Percentiles rank a stretch among this genome's conserved stretches.
These are phyloP conservation scores for Bergia sp. DNA, from an alignment of 92 coral and sea anemone species.

Conservation along the genomic window DNA sequence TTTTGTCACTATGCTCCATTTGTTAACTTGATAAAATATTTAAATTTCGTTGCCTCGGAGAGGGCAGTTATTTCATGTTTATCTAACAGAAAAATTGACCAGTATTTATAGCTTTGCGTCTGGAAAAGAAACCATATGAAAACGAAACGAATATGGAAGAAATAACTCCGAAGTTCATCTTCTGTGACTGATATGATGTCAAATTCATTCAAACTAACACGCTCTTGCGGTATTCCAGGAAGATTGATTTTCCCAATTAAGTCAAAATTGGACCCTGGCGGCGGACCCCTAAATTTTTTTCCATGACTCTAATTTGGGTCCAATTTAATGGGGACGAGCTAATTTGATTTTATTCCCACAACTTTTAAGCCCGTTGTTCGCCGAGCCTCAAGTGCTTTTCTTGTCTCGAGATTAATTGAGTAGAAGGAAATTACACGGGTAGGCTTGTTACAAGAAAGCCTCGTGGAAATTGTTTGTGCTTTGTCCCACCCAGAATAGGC, in stretches of 20 bases:
- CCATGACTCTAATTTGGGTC: conserved; percentile 64
- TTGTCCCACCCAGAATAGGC: conserved; percentile 26
- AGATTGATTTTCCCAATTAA: conserved; percentile 66
- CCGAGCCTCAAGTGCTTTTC: conserved; percentile 4
- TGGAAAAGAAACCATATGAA: conserved; percentile 4
- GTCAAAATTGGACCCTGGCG: conserved; percentile 61
- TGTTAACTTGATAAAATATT: conserved; percentile 95
- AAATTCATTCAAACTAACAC: conserved; percentile 27
- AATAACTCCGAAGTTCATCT: not conserved
- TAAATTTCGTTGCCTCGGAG: conserved; percentile 90
- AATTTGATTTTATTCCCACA: conserved; percentile 65
- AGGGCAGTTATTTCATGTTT: conserved; percentile 71
- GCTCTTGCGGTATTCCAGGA: conserved; percentile 37
- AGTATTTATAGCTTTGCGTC: conserved; percentile 47
- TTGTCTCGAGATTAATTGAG: conserved; percentile 29
- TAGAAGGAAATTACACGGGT: not conserved
- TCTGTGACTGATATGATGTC: not conserved
- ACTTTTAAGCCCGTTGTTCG: conserved; percentile 33
- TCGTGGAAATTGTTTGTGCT: conserved; percentile 9
- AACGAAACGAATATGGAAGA: not conserved
- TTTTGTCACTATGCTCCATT: conserved; percentile 80
- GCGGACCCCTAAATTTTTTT: conserved; percentile 49
- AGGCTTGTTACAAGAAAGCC: not conserved
- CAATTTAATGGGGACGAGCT: conserved; percentile 58
- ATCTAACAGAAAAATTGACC: conserved; percentile 71